Conservation (phyloP, 2,113 vertebrate genomes). For the Clarias macrocephalus region DNA sequence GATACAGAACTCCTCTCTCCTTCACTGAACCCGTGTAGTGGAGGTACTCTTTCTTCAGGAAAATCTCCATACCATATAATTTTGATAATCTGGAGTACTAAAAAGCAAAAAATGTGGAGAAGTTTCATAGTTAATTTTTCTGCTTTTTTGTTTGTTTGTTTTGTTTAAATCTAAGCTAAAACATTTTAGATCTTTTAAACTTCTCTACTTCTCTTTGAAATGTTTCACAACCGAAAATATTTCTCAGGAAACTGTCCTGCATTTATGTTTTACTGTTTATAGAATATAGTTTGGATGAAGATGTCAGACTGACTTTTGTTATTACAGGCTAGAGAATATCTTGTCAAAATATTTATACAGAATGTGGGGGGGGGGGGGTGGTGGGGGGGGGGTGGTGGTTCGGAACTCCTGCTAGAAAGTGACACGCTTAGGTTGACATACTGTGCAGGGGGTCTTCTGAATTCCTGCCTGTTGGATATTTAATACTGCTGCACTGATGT, state of each 20-base stretch:
- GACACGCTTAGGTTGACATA: slow-evolving; percentile 57
- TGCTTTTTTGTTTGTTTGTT: slow-evolving; percentile 10
- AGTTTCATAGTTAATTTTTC: background rate
- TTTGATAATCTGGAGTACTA: slow-evolving; percentile 91
- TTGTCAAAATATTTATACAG: slow-evolving; percentile 20
- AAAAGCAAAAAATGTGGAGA: slow-evolving; percentile 26
- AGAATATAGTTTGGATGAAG: slow-evolving; percentile 10
- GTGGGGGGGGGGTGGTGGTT: too few species aligned
- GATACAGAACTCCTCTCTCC: slow-evolving; percentile 82
- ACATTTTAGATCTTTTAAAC: too few species aligned
- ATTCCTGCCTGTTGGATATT: slow-evolving; percentile 82
- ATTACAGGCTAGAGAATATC: background rate
- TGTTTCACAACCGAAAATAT: background rate
- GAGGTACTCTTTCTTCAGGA: slow-evolving; percentile 88
- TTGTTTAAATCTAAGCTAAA: background rate
- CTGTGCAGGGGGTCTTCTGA: slow-evolving; percentile 88
- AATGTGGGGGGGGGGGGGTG: too few species aligned
- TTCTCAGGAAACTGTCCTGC: background rate
- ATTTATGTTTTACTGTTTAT: background rate
- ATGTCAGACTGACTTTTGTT: background rate
- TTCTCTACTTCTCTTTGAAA: background rate
- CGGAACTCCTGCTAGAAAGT: background rate
- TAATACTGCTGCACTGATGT: slow-evolving; percentile 86
- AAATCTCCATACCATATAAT: slow-evolving; percentile 87
- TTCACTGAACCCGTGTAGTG: slow-evolving; percentile 88